These are phyloP conservation scores for Amblyjoppa fuscipennis DNA, from an alignment of 2,888 invertebrate species.

Conservation along the genomic window DNA sequence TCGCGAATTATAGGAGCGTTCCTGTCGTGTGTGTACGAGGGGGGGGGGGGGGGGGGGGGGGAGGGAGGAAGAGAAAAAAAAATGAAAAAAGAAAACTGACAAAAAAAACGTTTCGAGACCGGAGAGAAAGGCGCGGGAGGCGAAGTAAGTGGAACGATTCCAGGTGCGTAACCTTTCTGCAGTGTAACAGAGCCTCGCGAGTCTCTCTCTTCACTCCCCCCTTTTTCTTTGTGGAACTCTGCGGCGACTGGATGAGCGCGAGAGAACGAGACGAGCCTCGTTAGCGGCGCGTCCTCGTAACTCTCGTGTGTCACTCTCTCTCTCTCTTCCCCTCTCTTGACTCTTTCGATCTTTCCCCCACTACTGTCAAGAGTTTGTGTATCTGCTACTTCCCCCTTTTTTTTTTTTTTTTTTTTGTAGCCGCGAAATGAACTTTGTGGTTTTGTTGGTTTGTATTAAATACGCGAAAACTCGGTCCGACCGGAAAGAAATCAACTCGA, in stretches of 20 bases:
- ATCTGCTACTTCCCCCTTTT: not conserved
- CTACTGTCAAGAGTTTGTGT: not conserved
- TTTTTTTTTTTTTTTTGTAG: not conserved
- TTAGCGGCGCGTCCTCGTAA: slow-evolving; percentile 49
- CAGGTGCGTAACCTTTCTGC: slow-evolving; percentile 18
- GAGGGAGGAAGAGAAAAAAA: not conserved
- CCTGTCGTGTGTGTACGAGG: not conserved
- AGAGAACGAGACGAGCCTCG: slow-evolving; percentile 41
- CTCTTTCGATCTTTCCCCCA: not conserved
- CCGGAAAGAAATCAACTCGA: slow-evolving; percentile 5
- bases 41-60: not conserved
- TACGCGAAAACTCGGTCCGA: slow-evolving; percentile 4
- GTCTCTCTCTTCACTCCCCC: too few species aligned
- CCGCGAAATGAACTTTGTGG: not conserved
- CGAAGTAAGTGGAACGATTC: slow-evolving; percentile 17
- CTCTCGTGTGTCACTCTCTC: slow-evolving; percentile 39
- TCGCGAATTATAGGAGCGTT: not conserved
- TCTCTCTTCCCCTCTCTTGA: not conserved
- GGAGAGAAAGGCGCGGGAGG: slow-evolving; percentile 26
- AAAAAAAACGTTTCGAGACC: not conserved
- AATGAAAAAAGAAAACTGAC: too few species aligned
- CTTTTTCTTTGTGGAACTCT: slow-evolving; percentile 2
- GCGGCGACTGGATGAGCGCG: not conserved
- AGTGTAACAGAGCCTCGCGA: not conserved
- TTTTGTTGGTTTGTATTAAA: not conserved